These are phyloP conservation scores for Pollenia angustigena DNA, from an alignment of 2,888 invertebrate species.

Conservation along the genomic window DNA sequence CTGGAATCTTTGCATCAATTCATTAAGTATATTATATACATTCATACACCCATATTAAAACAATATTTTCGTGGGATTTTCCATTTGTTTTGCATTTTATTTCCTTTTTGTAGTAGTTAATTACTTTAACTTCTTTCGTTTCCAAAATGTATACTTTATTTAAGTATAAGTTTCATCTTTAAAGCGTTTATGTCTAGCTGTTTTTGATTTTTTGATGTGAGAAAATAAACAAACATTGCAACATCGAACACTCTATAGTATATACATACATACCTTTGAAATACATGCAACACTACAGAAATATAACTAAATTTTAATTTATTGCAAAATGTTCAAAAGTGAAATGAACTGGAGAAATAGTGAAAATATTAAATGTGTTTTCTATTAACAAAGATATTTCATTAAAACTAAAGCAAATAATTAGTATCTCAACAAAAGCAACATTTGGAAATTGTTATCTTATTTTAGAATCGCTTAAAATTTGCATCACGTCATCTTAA, in stretches of 20 bases:
- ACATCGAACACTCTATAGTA: conserved; percentile 14
- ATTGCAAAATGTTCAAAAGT: too few species aligned
- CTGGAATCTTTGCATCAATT: conserved; percentile 9
- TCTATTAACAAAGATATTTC: too few species aligned
- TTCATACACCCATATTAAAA: neutral
- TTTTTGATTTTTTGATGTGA: conserved; percentile 2
- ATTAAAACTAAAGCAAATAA: neutral
- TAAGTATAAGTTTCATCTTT: neutral
- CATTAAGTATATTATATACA: neutral
- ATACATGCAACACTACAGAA: too few species aligned
- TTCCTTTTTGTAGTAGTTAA: neutral
- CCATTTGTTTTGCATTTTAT: conserved; percentile 13
- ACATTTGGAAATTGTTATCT: conserved; percentile 52
- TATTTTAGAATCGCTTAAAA: conserved; percentile 63
- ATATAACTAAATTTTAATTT: too few species aligned
- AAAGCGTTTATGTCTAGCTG: neutral
- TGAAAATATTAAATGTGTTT: too few species aligned
- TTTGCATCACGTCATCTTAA: conserved; percentile 62
- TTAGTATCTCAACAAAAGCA: neutral
- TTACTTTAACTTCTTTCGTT: conserved; percentile 1
- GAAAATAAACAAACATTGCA: conserved; percentile 18
- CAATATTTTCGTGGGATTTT: conserved; percentile 26
- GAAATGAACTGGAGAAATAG: too few species aligned
- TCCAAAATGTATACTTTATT: conserved; percentile 23
- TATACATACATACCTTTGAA: conserved; percentile 5